Base-by-base conservation (phyloP, 2,797 vertebrate species). In the Setipinna tenuifilis region DNA sequence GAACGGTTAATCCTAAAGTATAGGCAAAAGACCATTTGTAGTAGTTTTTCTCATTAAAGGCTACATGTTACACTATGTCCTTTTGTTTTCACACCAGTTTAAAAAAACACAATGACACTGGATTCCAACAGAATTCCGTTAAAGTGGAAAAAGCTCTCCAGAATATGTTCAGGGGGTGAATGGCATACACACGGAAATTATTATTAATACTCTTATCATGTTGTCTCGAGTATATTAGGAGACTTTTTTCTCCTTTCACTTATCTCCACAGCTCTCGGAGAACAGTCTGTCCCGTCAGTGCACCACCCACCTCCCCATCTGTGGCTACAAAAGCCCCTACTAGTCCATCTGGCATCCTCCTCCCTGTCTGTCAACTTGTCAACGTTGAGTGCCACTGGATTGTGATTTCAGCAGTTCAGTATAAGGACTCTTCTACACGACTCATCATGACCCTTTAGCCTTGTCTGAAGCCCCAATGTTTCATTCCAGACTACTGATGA, bases 301-400 rank as follows among this genome's bases (percentile, higher is more conserved):
- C 89, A 87, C 92, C 91, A 93, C 94, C 94, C 94, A 95, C 94
- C 92, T 90, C 71, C 90, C 92, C 92, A 94, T 94, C 94, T 95
- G 94, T 90, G 92, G 86, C 91, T 91, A 90, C 89, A 54, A 68
- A 87, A 88, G 86, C 89, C 93, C 50, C 89, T 88, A 84, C 81
- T 90, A 88, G 91, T 92, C 93, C 92, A 94, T 95, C 94, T 95
- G 95, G 90, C 92, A 90, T 88, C 92, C 90, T 92, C 90, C 90
- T 90, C 90, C 87, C 90, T 92, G 94, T 95, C 94, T 94, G 93
- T 93, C 93, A 88, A 90, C 88, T 92, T 95, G 91, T 94, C 94
- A 94, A 91, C 92, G 90, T 84, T 6, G 48, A 61, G 61, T 84
- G 59, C 75, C 85, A 85, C 41, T 16, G 41, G 83, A 82, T 41